Conservation (phyloP, 2,888 invertebrate genomes). For the Onthophagus sagittarius region DNA sequence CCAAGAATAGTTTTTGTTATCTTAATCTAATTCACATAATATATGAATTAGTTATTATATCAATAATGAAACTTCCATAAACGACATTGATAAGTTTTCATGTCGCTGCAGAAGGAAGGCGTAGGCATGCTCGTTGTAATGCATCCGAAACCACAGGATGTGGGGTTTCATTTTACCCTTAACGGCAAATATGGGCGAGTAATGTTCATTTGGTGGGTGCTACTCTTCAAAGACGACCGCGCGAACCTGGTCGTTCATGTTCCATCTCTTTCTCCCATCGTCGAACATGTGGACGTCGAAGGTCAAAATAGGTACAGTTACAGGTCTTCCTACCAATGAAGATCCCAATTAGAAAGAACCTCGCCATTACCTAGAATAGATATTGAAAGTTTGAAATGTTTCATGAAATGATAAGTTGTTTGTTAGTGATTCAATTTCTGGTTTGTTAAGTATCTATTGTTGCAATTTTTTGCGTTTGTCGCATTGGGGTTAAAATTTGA, state of each 20-base stretch:
- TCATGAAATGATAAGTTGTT: too few relatives aligned
- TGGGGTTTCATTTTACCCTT: conserved; percentile 40
- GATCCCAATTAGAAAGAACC: too few relatives aligned
- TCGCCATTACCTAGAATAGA: too few relatives aligned
- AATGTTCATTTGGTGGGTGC: background rate
- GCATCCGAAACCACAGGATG: conserved; percentile 42
- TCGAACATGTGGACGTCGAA: background rate
- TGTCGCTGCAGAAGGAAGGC: conserved; percentile 31
- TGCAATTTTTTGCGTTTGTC: background rate
- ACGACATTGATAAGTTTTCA: background rate
- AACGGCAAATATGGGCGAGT: background rate
- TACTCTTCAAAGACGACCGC: background rate
- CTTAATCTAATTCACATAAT: too few relatives aligned
- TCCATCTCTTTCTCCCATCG: background rate
- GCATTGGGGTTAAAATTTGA: too few relatives aligned
- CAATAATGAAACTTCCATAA: too few relatives aligned
- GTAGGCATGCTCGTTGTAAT: conserved; percentile 41
- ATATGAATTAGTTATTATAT: too few relatives aligned
- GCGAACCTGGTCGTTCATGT: background rate
- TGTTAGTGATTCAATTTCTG: too few relatives aligned
- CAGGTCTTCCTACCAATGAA: background rate
- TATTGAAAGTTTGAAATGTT: too few relatives aligned
- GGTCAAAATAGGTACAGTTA: background rate
- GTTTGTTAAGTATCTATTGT: too few relatives aligned
- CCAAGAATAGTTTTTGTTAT: too few relatives aligned